Evolutionary conservation across 2,888 invertebrate genomes (phyloP).

Genomic region (Sphecodes monilicornis): DNA sequence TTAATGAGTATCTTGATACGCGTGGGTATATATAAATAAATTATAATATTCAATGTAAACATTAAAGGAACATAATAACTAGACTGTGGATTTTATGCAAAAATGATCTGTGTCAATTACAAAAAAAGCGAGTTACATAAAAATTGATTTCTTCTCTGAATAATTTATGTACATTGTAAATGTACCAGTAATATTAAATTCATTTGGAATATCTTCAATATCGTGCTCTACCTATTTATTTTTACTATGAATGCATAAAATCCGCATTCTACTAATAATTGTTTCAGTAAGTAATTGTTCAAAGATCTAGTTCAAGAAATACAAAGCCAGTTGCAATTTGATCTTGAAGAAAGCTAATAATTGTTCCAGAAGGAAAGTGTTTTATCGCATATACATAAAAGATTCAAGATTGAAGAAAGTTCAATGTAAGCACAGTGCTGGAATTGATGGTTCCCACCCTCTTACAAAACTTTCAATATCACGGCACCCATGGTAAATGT

Average conservation of each 20-base stretch:
- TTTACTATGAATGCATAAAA: too few relatives aligned
- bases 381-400: not conserved
- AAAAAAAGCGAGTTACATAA: too few relatives aligned
- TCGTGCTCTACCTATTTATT: too few relatives aligned
- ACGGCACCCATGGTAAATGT: not conserved
- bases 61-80: not conserved
- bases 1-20: too few relatives aligned
- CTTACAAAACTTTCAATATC: not conserved
- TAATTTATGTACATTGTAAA: too few relatives aligned
- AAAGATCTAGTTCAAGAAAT: not conserved
- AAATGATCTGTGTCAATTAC: too few relatives aligned
- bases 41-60: not conserved
- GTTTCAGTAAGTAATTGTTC: not conserved
- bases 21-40: too few relatives aligned
- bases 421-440: not conserved
- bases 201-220: too few relatives aligned
- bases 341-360: not conserved
- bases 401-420: not conserved
- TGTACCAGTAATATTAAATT: too few relatives aligned
- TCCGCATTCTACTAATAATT: not conserved
- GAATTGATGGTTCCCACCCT: not conserved
- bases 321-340: not conserved
- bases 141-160: too few relatives aligned
- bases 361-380: conserved; percentile 2
- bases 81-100: too few relatives aligned